Evolutionary conservation across 2,797 vertebrate species (phyloP).

Genomic region (Onychomys arenicola): DNA sequence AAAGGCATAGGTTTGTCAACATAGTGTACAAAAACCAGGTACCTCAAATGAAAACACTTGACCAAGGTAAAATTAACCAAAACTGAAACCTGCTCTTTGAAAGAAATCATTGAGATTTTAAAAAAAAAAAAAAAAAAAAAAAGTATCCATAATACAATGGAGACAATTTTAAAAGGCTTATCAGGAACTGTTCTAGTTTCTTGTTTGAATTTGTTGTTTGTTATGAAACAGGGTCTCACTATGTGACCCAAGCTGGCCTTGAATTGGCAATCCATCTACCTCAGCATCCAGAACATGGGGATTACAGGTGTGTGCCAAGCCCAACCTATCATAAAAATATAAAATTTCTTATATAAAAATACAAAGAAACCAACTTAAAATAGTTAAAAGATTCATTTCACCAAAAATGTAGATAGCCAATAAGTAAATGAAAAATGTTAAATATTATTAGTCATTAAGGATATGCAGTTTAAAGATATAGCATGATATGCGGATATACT

Average conservation of each 20-base stretch:
- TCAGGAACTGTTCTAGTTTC: background rate
- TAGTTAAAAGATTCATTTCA: constrained; percentile 28
- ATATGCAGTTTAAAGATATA: constrained; percentile 7
- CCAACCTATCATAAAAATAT: background rate
- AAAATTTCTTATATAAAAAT: background rate
- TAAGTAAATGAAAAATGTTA: constrained; percentile 22
- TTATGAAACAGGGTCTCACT: background rate
- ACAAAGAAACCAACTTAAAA: constrained; percentile 35
- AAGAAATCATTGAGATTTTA: constrained; percentile 6
- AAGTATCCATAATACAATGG: background rate
- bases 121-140: background rate
- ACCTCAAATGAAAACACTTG: background rate
- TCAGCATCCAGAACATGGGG: background rate
- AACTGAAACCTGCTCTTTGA: constrained; percentile 17
- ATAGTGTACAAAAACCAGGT: background rate
- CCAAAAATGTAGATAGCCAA: background rate
- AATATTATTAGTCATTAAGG: constrained; percentile 24
- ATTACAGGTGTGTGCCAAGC: background rate
- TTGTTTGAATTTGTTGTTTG: background rate
- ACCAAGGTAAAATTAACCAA: background rate
- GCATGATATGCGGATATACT: background rate
- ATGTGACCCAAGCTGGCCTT: background rate
- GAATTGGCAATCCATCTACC: background rate
- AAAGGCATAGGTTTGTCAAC: background rate
- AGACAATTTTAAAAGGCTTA: background rate